Evolutionary conservation across 1,140 invertebrate species (phyloP), one percentile per base, ranked within the genome.

Genomic region (Ganaspis sp.): DNA sequence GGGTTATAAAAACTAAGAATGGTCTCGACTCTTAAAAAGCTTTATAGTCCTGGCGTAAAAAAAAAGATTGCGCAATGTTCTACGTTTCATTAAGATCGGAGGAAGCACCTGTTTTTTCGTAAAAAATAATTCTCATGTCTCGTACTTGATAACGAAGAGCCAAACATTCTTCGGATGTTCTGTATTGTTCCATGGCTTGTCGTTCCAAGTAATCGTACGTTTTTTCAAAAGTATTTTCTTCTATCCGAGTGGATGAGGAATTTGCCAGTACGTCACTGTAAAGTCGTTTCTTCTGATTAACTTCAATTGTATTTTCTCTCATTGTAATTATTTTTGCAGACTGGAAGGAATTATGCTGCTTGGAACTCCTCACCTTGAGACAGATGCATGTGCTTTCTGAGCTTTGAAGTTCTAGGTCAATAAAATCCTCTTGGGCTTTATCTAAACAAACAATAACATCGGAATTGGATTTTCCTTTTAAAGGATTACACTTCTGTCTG

Each of bases 111-210:
- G n/a, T n/a, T n/a, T n/a, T n/a, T n/a, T n/a, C n/a, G n/a, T n/a
- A 45, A 45, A 45, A 34, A 40, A 9, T 72, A 45, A 42, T 17
- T 23, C 15, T 58, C 23, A 54, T 69, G 72, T 45, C 21, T 71
- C 49, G 71, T 85, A 86, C 89, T 81, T 90, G 89, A 72, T 90
- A 90, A 70, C 85, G 84, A 9, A 88, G 81, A 1, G 87, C 86
- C 6, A 90, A 72, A 17, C 86, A 89, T 45, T 90, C 89, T 9
- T 90, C 89, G 4, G 88, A 90, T 0, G 81, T 85, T 69, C 87
- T 83, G 54, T 90, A 90, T 71, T 90, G 90, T 34, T 90, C 90
- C 74, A 91, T 87, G 0, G 89, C 90, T 58, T 90, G 88, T 29
- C 85, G 81, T 26, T 91, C 90, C 17, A 90, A 74, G 29, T 91